Evolutionary conservation across 2,888 invertebrate genomes (phyloP).

Genomic region (Hypselothyrea guttata): DNA sequence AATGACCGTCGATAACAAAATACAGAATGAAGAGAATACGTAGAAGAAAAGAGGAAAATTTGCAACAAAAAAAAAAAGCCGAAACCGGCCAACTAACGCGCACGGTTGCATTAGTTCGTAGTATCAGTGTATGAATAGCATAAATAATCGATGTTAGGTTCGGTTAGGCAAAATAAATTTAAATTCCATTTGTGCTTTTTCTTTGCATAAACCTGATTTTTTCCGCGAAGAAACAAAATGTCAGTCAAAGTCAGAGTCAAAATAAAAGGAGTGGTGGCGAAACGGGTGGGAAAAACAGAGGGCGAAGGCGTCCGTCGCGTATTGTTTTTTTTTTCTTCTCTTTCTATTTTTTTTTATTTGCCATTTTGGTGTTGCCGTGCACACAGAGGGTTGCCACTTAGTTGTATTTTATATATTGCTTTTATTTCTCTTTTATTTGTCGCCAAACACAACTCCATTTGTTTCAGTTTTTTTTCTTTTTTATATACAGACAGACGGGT

Average conservation of each 20-base stretch:
- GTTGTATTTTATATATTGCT: conserved; percentile 54
- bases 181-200: conserved; percentile 16
- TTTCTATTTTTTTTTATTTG: conserved; percentile 63
- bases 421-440: conserved; percentile 39
- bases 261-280: conserved; percentile 40
- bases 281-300: conserved; percentile 52
- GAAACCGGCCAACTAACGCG: conserved; percentile 53
- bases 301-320: conserved; percentile 61
- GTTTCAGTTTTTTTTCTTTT: conserved; percentile 28
- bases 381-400: conserved; percentile 67
- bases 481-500: conserved; percentile 10
- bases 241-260: conserved; percentile 62
- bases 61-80: conserved; percentile 57
- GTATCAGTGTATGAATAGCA: conserved; percentile 18
- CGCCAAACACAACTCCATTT: conserved; percentile 10
- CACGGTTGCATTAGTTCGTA: conserved; percentile 62
- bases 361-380: conserved; percentile 32
- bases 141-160: conserved; percentile 21
- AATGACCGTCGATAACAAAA: conserved; percentile 75
- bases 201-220: conserved; percentile 26
- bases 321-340: conserved; percentile 60
- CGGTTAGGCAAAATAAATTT: conserved; percentile 16
- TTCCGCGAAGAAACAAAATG: conserved; percentile 39
- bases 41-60: conserved; percentile 46
- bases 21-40: conserved; percentile 61